Evolutionary conservation across 2,888 invertebrate species (phyloP).

Genomic region (Diogma glabrata): DNA sequence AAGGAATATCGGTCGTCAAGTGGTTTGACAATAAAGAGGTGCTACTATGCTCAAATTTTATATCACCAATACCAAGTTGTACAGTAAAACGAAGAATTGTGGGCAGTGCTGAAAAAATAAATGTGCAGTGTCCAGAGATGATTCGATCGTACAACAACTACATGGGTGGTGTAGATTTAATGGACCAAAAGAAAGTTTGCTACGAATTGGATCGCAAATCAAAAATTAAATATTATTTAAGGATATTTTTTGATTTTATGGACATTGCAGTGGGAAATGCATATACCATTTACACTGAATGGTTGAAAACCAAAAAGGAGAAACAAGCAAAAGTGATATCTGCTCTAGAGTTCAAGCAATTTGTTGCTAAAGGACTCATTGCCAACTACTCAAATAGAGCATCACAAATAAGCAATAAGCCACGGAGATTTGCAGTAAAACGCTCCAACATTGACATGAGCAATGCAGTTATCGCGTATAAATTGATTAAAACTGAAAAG

Average conservation of each 20-base stretch:
- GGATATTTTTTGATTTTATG: constrained; percentile 13
- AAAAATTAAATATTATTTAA: constrained; percentile 14
- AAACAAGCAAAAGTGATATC: too few species aligned
- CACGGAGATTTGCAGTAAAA: too few species aligned
- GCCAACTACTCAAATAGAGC: too few species aligned
- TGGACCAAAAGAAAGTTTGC: constrained; percentile 15
- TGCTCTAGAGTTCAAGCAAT: too few species aligned
- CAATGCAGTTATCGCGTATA: too few species aligned
- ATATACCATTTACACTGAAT: constrained; percentile 8
- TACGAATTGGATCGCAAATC: constrained; percentile 13
- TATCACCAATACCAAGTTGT: constrained; percentile 8
- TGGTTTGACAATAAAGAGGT: constrained; percentile 13
- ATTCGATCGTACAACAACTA: constrained; percentile 6
- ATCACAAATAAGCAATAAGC: too few species aligned
- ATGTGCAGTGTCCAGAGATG: constrained; percentile 12
- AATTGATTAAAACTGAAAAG: too few species aligned
- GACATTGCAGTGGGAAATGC: constrained; percentile 11
- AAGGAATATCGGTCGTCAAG: constrained; percentile 13
- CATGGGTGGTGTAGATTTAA: constrained; percentile 13
- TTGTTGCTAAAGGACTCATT: too few species aligned
- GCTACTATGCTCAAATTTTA: constrained; percentile 9
- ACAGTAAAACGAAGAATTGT: background rate
- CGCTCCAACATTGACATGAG: too few species aligned
- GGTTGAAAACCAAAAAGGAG: too few species aligned
- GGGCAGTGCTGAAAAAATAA: constrained; percentile 12